Base-by-base conservation (phyloP, 2,888 invertebrate species). In the Leucania comma region DNA sequence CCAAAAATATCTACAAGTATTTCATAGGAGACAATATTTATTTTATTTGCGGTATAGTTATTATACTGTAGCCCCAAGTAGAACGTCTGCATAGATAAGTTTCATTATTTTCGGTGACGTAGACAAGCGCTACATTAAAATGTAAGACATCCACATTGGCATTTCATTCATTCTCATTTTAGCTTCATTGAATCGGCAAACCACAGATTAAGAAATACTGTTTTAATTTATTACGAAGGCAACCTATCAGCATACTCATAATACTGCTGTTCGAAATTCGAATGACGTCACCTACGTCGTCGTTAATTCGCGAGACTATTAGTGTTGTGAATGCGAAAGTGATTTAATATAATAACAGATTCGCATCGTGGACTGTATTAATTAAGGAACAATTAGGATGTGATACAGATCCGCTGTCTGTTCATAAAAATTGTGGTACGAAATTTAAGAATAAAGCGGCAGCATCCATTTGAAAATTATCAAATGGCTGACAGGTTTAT, bases 301-400 rank as follows among this genome's bases (percentile, higher is more conserved):
- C 69, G 77, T 78, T 87, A 83, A 87, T 86, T 85, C 78, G n/a
- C n/a, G 82, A 78, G 81, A 80, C 65, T 42, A 42, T 14, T 71
- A 68, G 72, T 70, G 79, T 76, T 62, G 82, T 82, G 81, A 83
- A 78, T 79, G 61, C 83, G 81, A 83, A 79, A 78, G 63, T 75
- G 84, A 88, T 88, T 86, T 85, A 80, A 85, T 87, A 82, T 83
- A 86, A 84, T 77, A 82, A 65, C 79, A 80, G 80, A 81, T 81
- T 69, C 72, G 75, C 83, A 76, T 69, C 75, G 81, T 80, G 85
- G 84, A 83, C 78, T 75, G 69, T 68, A 71, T 84, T 86, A 80
- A 86, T 82, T 78, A 75, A n/a, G 56, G 59, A 75, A 72, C 73
- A 76, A 77, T 72, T 64, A 77, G 71, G 69, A 60, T 57, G 58